These are phyloP conservation scores for Ascaphus truei DNA, from an alignment of 2,113 vertebrate genomes.

Conservation along the genomic window DNA sequence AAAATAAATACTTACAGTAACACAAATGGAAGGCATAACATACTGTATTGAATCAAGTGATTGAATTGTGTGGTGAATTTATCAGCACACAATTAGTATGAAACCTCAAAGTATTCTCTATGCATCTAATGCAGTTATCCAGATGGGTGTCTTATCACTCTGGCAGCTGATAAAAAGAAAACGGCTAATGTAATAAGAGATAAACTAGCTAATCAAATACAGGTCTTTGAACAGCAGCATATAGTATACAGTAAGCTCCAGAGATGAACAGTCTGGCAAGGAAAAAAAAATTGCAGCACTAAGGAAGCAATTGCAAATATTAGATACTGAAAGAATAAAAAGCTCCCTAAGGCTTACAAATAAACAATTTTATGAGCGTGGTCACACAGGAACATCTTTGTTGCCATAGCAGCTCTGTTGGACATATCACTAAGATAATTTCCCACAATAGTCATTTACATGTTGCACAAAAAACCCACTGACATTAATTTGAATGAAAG, in stretches of 20 bases:
- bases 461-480: background rate
- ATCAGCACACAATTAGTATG: no score
- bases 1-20: no score
- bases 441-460: conserved; percentile 24
- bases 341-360: conserved; percentile 12
- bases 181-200: conserved; percentile 34
- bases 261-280: conserved; percentile 18
- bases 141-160: conserved; percentile 18
- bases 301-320: conserved; percentile 4
- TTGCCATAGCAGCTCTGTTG: conserved; percentile 30
- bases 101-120: no score
- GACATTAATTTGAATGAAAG: conserved; percentile 2
- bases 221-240: background rate
- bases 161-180: background rate
- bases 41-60: no score
- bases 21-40: no score
- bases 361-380: conserved; percentile 27
- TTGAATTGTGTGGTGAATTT: no score
- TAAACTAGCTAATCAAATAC: conserved; percentile 34
- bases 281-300: conserved; percentile 8
- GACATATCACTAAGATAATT: conserved; percentile 35
- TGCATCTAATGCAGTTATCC: no score
- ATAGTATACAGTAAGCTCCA: background rate
- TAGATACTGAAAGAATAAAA: conserved; percentile 1
- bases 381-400: conserved; percentile 8